Evolutionary conservation across 2,797 vertebrate genomes (phyloP), one percentile per base, ranked within the genome.

Genomic region (Pangasius krempfi): DNA sequence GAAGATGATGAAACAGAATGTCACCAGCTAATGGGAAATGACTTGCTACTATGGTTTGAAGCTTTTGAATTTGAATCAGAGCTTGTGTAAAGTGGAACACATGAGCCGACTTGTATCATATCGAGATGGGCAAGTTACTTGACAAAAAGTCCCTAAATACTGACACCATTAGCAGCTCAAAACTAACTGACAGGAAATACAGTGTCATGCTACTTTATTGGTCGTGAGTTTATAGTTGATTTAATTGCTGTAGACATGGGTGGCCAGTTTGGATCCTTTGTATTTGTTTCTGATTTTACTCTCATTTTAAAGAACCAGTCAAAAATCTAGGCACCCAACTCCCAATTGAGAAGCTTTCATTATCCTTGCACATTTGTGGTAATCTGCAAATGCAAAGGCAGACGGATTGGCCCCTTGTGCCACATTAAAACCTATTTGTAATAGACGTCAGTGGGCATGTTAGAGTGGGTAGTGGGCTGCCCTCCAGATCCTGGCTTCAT

Each of bases 401-500:
- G 3, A 40, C 58, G 66, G 72, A 78, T 62, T 66, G 82, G 72
- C 16, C 82, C 87, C 75, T 66, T 52, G 83, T 66, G 72, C 82
- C 72, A 84, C 37, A 40, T 64, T n/a, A 75, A 76, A 54, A 52
- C 81, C 58, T 22, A 83, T 88, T 50, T 84, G 70, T 50, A 37
- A 60, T 47, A 75, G 80, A 27, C 68, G 37, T 76, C 40, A 84
- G 79, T 30, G 70, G 56, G 87, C 56, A 68, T 68, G 82, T 52
- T 84, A 52, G 70, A 88, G 81, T 78, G 70, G 87, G 20, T 54
- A 40, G 72, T 78, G 72, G 87, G 80, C 81, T 60, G 80, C 47
- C 58, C 47, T 89, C 84, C 68, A 73, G 64, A 25, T 62, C 60
- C 56, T 87, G 70, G 68, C 78, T 54, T 70, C 78, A 44, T 82